These are phyloP conservation scores for Pseudotriccus pelzelni DNA, from an alignment of 2,797 vertebrate genomes.

Conservation along the genomic window DNA sequence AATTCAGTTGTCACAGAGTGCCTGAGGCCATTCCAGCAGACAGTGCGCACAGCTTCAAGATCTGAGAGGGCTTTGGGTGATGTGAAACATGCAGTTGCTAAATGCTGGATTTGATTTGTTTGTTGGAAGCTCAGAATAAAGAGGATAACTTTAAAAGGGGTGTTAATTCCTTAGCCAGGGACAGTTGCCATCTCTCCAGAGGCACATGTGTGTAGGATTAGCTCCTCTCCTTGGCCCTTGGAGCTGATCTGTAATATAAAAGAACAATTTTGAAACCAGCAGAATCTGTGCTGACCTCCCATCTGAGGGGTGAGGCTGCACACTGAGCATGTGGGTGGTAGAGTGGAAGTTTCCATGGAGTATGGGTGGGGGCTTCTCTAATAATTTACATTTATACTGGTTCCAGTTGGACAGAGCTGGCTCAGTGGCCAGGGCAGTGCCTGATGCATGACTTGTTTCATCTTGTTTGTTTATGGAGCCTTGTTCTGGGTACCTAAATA, in stretches of 20 bases:
- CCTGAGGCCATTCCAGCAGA: conserved; percentile 53
- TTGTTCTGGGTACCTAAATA: neutral
- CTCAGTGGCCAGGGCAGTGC: neutral
- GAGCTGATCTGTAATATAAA: conserved; percentile 19
- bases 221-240: conserved; percentile 2
- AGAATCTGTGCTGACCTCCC: neutral
- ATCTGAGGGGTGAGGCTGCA: neutral
- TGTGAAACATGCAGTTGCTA: conserved; percentile 47
- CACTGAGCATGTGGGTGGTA: neutral
- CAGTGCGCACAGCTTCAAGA: conserved; percentile 26
- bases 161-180: conserved; percentile 57
- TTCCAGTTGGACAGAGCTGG: neutral
- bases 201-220: conserved; percentile 58
- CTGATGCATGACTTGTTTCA: neutral
- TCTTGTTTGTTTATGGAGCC: neutral
- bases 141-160: conserved; percentile 49
- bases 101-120: conserved; percentile 60
- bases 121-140: conserved; percentile 46
- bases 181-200: conserved; percentile 56
- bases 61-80: conserved; percentile 46
- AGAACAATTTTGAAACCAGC: neutral
- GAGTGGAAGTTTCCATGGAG: neutral
- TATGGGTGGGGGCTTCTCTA: neutral
- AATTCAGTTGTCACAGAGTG: conserved; percentile 42
- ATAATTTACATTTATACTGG: neutral